Percentiles rank a stretch among this genome's conserved stretches.
Evolutionary conservation across 1,140 invertebrate genomes (phyloP).

Genomic region (Ceratina australensis): DNA sequence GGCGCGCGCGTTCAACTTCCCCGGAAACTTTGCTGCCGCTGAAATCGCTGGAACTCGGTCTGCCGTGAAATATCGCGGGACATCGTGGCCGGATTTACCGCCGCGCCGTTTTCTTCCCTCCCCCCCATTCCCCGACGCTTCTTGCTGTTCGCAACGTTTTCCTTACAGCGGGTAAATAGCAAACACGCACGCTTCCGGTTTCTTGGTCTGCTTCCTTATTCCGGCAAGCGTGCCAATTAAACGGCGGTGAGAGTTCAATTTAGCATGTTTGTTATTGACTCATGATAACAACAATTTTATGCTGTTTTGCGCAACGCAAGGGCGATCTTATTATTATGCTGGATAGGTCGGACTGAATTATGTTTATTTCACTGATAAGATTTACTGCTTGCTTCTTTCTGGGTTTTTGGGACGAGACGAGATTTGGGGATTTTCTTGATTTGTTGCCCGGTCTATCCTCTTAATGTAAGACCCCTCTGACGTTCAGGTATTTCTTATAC

Average conservation of each 20-base stretch:
- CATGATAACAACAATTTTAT: too few relatives aligned
- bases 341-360: too few relatives aligned
- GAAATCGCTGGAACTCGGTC: slow-evolving; percentile 17
- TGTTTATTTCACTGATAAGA: too few relatives aligned
- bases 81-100: not conserved
- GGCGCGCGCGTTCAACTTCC: slow-evolving; percentile 9
- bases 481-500: too few relatives aligned
- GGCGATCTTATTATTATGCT: too few relatives aligned
- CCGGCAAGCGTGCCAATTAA: too few relatives aligned
- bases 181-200: not conserved
- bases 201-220: not conserved
- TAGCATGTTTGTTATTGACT: too few relatives aligned
- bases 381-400: not conserved
- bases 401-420: not conserved
- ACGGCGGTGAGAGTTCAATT: too few relatives aligned
- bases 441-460: not conserved
- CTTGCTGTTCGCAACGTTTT: not conserved
- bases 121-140: too few relatives aligned
- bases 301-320: too few relatives aligned
- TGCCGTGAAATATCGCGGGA: slow-evolving; percentile 16
- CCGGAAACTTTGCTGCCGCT: slow-evolving; percentile 22
- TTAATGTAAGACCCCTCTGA: too few relatives aligned
- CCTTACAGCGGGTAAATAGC: not conserved
- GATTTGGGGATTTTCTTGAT: not conserved
- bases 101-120: not conserved